Percentiles rank a stretch among this genome's conserved stretches.
Conservation (phyloP, 1,140 invertebrate genomes). For the Thaumatotibia leucotreta region DNA sequence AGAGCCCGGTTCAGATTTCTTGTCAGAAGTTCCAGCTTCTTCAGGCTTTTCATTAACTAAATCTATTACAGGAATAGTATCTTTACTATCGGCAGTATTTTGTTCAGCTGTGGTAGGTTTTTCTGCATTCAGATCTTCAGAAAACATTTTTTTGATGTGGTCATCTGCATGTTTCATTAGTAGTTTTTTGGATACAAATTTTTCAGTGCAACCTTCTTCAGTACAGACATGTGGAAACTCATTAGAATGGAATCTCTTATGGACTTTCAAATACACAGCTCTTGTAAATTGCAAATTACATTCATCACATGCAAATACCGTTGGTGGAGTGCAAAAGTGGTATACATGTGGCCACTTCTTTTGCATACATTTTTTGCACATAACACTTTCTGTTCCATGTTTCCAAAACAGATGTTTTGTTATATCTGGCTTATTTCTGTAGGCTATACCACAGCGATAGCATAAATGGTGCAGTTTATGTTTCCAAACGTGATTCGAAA, state of each 20-base stretch:
- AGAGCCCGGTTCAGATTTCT: conserved; percentile 45
- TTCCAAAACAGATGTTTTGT: conserved; percentile 94
- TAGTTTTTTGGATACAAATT: conserved; percentile 89
- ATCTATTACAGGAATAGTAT: conserved; percentile 50
- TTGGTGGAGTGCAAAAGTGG: conserved; percentile 90
- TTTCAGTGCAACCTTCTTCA: conserved; percentile 82
- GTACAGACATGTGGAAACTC: conserved; percentile 84
- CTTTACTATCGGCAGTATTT: conserved; percentile 39
- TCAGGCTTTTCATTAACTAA: conserved; percentile 52
- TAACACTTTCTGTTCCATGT: conserved; percentile 90
- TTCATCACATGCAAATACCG: conserved; percentile 86
- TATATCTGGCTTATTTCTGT: conserved; percentile 90
- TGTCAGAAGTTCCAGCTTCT: conserved; percentile 48
- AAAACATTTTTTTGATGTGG: conserved; percentile 50
- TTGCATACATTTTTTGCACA: conserved; percentile 89
- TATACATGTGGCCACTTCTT: conserved; percentile 94
- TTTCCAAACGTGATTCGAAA: conserved; percentile 92
- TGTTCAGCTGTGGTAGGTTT: conserved; percentile 43
- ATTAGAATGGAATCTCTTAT: conserved; percentile 86
- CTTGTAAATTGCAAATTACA: conserved; percentile 85
- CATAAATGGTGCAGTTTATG: conserved; percentile 91
- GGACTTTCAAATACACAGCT: conserved; percentile 88
- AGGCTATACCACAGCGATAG: conserved; percentile 89
- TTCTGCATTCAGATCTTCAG: conserved; percentile 55
- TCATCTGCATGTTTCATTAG: conserved; percentile 82